phyloP scores from a whole-genome alignment of 2,888 invertebrate genomes.

The Adelognathus sp. region DNA sequence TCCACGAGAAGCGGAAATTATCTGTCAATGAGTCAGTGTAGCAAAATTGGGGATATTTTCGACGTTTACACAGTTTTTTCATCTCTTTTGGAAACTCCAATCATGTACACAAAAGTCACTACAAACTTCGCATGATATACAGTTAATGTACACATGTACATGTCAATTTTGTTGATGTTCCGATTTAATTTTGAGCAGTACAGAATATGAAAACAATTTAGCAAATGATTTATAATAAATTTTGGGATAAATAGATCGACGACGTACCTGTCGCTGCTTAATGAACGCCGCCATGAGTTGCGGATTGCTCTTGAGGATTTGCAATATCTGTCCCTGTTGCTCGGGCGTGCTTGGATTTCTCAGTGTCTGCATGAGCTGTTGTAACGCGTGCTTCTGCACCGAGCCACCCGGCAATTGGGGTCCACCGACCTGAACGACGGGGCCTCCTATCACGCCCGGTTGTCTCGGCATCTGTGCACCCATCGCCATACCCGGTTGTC shows the following conservation, averaged over 20 bases:
- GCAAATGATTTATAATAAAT: not conserved
- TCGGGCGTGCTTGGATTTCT: conserved; percentile 95
- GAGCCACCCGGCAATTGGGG: conserved; percentile 81
- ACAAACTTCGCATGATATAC: too few relatives aligned
- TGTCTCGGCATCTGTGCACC: conserved; percentile 77
- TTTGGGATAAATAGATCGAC: not conserved
- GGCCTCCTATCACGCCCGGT: conserved; percentile 76
- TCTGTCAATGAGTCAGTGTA: too few relatives aligned
- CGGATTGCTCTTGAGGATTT: conserved; percentile 96
- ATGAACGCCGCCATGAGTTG: conserved; percentile 97
- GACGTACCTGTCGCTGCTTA: conserved; percentile 89
- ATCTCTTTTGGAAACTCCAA: too few relatives aligned
- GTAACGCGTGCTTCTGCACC: conserved; percentile 85
- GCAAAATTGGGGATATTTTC: too few relatives aligned
- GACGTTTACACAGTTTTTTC: too few relatives aligned
- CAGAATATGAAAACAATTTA: too few relatives aligned
- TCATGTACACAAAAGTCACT: too few relatives aligned
- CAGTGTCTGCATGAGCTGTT: conserved; percentile 92
- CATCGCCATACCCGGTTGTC: conserved; percentile 75
- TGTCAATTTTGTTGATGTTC: too few relatives aligned
- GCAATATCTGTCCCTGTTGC: conserved; percentile 94
- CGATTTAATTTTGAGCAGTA: too few relatives aligned
- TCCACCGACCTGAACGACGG: conserved; percentile 80
- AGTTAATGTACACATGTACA: too few relatives aligned
- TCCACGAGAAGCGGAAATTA: too few relatives aligned